Evolutionary conservation across 2,113 vertebrate species (phyloP).

Genomic region (Echinops telfairi): DNA sequence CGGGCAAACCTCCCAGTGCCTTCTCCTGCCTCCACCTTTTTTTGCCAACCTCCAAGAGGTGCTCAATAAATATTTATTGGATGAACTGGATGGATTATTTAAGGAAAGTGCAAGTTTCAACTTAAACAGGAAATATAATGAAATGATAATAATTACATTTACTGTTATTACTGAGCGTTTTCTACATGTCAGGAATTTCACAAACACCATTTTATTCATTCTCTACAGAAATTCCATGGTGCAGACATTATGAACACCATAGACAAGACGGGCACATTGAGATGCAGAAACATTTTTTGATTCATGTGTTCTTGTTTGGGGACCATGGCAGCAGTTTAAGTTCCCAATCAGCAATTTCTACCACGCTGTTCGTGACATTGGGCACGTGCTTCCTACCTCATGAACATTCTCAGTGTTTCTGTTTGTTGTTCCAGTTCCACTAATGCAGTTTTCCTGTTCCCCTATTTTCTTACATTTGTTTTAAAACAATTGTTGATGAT

Average conservation of each 20-base stretch:
- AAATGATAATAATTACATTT: not conserved
- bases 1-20: too few relatives aligned
- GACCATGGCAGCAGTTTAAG: not conserved
- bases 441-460: not conserved
- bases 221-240: not conserved
- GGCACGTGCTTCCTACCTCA: not conserved
- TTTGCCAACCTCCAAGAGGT: not conserved
- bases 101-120: constrained; percentile 17
- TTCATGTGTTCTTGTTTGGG: not conserved
- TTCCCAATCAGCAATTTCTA: not conserved
- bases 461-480: too few relatives aligned
- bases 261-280: not conserved
- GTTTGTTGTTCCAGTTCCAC: not conserved
- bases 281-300: not conserved
- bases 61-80: not conserved
- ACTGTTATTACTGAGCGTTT: not conserved
- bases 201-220: not conserved
- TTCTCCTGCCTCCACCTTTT: too few relatives aligned
- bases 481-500: too few relatives aligned
- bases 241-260: not conserved
- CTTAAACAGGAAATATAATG: constrained; percentile 7
- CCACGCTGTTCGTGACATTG: not conserved
- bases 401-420: not conserved
- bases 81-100: not conserved
- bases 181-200: not conserved